Percentiles rank a stretch among this genome's conserved stretches.
phyloP scores from a whole-genome alignment of 2,888 invertebrate species.

The Sinhomidia bicolor region DNA sequence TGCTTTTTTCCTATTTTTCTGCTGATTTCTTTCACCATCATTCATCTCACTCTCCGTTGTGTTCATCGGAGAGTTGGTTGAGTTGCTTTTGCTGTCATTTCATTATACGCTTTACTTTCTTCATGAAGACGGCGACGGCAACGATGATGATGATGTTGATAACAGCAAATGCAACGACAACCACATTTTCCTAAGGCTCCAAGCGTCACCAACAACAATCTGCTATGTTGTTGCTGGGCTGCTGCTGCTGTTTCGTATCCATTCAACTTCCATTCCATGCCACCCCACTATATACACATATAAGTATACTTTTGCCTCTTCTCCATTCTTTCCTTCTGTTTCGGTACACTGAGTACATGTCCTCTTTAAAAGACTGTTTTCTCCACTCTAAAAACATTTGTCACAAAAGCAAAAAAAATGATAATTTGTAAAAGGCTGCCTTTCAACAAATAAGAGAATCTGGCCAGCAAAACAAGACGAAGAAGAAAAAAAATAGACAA shows the following conservation, averaged over 20 bases:
- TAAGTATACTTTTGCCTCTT: background rate
- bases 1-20: conserved; percentile 13
- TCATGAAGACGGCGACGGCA: background rate
- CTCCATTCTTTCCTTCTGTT: background rate
- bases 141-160: conserved; percentile 29
- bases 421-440: conserved; percentile 50
- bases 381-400: conserved; percentile 63
- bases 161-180: background rate
- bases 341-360: conserved; percentile 61
- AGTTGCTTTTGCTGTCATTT: conserved; percentile 45
- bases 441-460: background rate
- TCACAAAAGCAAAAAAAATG: conserved; percentile 46
- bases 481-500: no score
- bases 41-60: conserved; percentile 1
- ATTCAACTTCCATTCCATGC: background rate
- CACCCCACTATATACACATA: background rate
- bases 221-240: background rate
- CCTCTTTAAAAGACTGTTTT: conserved; percentile 38
- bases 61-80: background rate
- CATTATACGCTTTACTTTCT: conserved; percentile 5
- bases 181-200: conserved; percentile 22
- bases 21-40: conserved; percentile 30
- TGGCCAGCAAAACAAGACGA: conserved; percentile 14
- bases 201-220: conserved; percentile 4
- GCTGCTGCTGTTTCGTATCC: background rate